Evolutionary conservation across 2,888 invertebrate species (phyloP).

Genomic region (Autographa gamma): DNA sequence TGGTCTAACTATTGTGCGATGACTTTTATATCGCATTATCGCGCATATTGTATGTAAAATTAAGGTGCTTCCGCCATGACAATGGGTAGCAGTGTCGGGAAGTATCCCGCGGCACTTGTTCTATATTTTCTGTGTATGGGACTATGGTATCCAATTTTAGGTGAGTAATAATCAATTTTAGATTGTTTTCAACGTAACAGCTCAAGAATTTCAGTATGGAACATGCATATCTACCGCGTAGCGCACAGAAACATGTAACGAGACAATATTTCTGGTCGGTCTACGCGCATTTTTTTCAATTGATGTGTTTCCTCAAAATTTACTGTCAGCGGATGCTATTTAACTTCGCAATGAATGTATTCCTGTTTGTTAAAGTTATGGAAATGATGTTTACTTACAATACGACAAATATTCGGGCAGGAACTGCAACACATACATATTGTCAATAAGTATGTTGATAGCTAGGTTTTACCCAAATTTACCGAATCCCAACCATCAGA

Average conservation of each 20-base stretch:
- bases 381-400: constrained; percentile 34
- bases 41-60: constrained; percentile 77
- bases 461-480: neutral
- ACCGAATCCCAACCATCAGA: neutral
- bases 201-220: constrained; percentile 24
- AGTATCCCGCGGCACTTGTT: constrained; percentile 79
- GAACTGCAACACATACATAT: neutral
- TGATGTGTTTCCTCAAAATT: constrained; percentile 65
- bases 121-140: constrained; percentile 84
- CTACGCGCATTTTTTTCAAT: constrained; percentile 68
- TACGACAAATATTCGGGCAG: neutral
- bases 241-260: constrained; percentile 44
- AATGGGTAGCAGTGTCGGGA: constrained; percentile 81
- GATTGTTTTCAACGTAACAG: constrained; percentile 37
- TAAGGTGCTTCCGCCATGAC: constrained; percentile 85
- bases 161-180: constrained; percentile 72
- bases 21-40: constrained; percentile 72
- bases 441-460: neutral
- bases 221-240: constrained; percentile 14
- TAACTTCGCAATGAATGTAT: constrained; percentile 53
- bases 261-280: constrained; percentile 45
- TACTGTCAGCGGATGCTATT: constrained; percentile 51
- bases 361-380: constrained; percentile 46
- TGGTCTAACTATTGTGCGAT: constrained; percentile 80
- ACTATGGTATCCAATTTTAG: constrained; percentile 79